These are phyloP conservation scores for Lates japonicus DNA, from an alignment of 2,797 vertebrate genomes.

Conservation along the genomic window DNA sequence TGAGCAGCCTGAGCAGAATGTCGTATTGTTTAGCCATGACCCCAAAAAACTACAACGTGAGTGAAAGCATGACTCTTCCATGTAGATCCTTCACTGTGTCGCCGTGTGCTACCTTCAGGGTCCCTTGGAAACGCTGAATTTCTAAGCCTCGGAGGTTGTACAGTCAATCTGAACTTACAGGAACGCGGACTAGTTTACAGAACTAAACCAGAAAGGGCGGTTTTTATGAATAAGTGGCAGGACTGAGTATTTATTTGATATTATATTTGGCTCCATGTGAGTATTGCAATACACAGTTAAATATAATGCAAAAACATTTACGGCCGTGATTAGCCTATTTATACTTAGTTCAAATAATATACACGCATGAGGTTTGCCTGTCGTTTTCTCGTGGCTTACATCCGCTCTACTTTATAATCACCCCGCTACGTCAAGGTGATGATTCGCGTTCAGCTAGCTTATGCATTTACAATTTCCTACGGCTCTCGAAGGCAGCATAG, in stretches of 20 bases:
- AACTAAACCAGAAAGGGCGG: background rate
- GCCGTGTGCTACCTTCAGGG: slow-evolving; percentile 36
- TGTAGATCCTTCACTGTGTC: background rate
- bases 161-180: accelerated
- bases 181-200: accelerated
- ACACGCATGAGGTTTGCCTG: background rate
- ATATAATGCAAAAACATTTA: background rate
- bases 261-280: no score
- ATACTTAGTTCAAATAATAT: no score
- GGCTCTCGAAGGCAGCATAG: slow-evolving; percentile 15
- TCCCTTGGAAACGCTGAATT: background rate
- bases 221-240: no score
- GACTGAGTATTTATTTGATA: no score
- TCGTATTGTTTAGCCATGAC: slow-evolving; percentile 97
- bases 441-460: accelerated
- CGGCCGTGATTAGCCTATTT: accelerated
- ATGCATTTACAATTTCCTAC: background rate
- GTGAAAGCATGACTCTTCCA: slow-evolving; percentile 39
- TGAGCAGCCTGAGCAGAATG: slow-evolving; percentile 91
- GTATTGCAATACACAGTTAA: background rate
- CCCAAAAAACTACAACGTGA: slow-evolving; percentile 21
- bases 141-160: accelerated
- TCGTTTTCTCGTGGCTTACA: background rate
- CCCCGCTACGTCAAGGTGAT: accelerated
- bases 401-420: background rate